Percentiles rank a stretch among this genome's conserved stretches.
Evolutionary conservation across 2,113 vertebrate genomes (phyloP).

Genomic region (Zeus faber): DNA sequence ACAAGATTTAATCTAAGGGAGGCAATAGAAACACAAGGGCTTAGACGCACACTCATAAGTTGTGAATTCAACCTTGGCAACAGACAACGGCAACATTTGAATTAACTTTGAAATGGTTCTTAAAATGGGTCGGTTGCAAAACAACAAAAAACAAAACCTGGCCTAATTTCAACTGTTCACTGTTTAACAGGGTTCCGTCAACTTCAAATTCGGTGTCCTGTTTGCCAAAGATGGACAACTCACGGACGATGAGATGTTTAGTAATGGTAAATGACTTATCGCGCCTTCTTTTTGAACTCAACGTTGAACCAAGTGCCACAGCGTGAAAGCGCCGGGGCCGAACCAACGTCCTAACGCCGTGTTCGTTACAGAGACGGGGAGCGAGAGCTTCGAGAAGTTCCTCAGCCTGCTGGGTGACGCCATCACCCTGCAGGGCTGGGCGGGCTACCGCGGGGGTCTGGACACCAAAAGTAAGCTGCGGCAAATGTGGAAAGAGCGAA

Average conservation of each 20-base stretch:
- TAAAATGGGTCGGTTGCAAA: no score
- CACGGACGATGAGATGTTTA: conserved; percentile 99
- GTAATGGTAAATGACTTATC: conserved; percentile 83
- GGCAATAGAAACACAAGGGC: no score
- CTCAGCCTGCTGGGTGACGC: conserved; percentile 89
- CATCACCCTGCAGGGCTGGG: conserved; percentile 92
- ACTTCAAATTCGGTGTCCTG: conserved; percentile 98
- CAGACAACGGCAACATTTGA: no score
- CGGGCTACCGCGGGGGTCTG: conserved; percentile 93
- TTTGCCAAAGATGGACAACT: conserved; percentile 97
- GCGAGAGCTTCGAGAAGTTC: conserved; percentile 90
- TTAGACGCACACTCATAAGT: no score
- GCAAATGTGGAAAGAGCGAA: not conserved
- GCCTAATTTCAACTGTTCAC: not conserved
- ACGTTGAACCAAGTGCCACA: no score
- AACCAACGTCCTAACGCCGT: not conserved
- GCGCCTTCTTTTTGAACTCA: not conserved
- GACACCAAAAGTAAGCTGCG: conserved; percentile 94
- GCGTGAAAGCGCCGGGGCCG: no score
- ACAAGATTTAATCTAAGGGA: no score
- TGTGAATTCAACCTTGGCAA: no score
- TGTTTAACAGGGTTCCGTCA: conserved; percentile 88
- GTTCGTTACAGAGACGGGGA: conserved; percentile 83
- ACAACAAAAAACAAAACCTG: no score
- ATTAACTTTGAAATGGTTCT: no score